These are phyloP conservation scores for Alexandromys fortis DNA, from an alignment of 2,113 vertebrate species.

Conservation along the genomic window DNA sequence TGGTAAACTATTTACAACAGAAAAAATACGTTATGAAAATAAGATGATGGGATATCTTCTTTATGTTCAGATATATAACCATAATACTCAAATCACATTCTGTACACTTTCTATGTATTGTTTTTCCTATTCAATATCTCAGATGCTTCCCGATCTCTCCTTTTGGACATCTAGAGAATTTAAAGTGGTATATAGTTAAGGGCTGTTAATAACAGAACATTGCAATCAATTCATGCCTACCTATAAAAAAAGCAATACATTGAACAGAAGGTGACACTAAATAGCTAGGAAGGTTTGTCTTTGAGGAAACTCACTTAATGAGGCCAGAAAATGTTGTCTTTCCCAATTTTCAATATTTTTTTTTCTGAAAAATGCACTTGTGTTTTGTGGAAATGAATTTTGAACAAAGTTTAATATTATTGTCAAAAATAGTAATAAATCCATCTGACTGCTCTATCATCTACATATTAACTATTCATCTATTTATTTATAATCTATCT, in stretches of 20 bases:
- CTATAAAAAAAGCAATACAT: neutral
- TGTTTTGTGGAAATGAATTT: neutral
- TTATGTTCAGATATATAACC: conserved; percentile 73
- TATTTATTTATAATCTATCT: neutral
- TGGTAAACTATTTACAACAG: conserved; percentile 86
- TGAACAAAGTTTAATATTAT: neutral
- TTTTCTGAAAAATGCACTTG: neutral
- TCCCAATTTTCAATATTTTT: neutral
- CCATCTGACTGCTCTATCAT: neutral
- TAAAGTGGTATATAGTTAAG: neutral
- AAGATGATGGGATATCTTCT: conserved; percentile 67
- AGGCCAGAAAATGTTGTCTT: neutral
- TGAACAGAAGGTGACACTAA: conserved; percentile 17
- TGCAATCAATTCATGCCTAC: conserved; percentile 17
- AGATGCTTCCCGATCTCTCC: conserved; percentile 33
- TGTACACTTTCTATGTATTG: conserved; percentile 53
- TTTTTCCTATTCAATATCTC: conserved; percentile 57
- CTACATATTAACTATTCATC: neutral
- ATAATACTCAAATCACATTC: conserved; percentile 65
- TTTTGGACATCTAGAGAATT: conserved; percentile 49
- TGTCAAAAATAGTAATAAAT: neutral
- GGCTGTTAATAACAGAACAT: conserved; percentile 2
- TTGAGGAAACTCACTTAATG: conserved; percentile 10
- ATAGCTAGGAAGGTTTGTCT: neutral
- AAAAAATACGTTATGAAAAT: conserved; percentile 83